These are phyloP conservation scores for Fukomys damarensis DNA, from an alignment of 2,113 vertebrate genomes.

Conservation along the genomic window DNA sequence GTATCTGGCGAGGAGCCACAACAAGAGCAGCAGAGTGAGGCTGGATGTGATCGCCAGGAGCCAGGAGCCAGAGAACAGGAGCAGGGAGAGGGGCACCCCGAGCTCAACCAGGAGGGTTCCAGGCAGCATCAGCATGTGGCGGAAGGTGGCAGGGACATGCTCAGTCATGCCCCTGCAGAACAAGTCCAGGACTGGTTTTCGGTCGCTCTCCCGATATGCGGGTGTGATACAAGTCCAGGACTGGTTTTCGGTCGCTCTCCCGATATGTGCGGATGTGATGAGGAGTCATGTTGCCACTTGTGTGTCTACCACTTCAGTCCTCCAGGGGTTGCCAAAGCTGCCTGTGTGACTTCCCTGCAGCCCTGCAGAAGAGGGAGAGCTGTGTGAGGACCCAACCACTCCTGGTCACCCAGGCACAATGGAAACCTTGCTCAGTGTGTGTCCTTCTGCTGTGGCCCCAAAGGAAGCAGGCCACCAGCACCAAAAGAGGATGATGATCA, in stretches of 20 bases:
- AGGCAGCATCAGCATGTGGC: too few relatives aligned
- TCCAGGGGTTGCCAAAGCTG: fast-evolving
- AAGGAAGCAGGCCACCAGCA: background rate
- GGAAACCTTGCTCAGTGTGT: background rate
- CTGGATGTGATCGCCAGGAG: too few relatives aligned
- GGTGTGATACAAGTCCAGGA: too few relatives aligned
- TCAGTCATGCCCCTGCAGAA: background rate
- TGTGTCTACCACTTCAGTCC: background rate
- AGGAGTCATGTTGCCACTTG: conserved; percentile 49
- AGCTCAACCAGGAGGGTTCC: too few relatives aligned
- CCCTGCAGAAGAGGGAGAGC: background rate
- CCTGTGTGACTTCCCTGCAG: background rate
- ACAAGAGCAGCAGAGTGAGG: too few relatives aligned
- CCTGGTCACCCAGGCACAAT: background rate
- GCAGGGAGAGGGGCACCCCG: too few relatives aligned
- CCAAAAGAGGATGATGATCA: background rate
- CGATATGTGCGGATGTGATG: conserved; percentile 65
- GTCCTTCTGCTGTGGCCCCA: too few relatives aligned
- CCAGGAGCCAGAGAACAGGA: too few relatives aligned
- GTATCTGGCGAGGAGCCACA: background rate
- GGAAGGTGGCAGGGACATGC: background rate
- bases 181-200: background rate
- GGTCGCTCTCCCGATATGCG: conserved; percentile 63
- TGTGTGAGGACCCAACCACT: background rate
- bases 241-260: conserved; percentile 16